These are phyloP conservation scores for Mus caroli DNA, from an alignment of 2,797 vertebrate species.

Conservation along the genomic window DNA sequence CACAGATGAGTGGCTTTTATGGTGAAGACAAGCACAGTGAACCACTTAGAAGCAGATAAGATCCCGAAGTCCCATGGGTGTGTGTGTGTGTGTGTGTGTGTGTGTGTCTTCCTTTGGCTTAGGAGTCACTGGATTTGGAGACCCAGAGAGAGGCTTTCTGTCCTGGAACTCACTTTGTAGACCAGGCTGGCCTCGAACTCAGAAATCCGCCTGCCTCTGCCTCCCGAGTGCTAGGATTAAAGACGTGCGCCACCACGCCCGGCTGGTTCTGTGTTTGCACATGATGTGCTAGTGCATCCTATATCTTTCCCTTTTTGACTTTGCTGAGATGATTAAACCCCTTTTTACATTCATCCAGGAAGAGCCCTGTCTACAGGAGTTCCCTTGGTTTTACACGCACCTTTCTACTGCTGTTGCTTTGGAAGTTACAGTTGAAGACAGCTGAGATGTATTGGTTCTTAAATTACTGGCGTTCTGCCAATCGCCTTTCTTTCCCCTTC, in stretches of 20 bases:
- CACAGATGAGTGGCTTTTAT: not conserved
- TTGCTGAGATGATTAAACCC: not conserved
- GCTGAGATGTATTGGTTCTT: not conserved
- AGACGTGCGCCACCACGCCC: no score
- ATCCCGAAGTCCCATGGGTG: not conserved
- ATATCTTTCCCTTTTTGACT: not conserved
- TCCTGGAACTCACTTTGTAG: no score
- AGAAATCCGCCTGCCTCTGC: no score
- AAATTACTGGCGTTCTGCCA: not conserved
- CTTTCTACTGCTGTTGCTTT: not conserved
- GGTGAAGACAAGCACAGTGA: not conserved
- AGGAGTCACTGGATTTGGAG: not conserved
- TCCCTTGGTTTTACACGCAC: not conserved
- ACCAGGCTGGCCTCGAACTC: no score
- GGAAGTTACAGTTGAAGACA: not conserved
- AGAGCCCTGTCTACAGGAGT: not conserved
- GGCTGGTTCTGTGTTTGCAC: not conserved
- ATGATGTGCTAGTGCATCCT: not conserved
- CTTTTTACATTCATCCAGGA: not conserved
- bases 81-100: no score
- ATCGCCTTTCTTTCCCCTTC: not conserved
- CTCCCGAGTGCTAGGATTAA: no score
- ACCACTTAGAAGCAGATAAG: not conserved
- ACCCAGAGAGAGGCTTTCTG: not conserved
- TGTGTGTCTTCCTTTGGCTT: not conserved